A percentile compares a stretch with the other conserved stretches of the same genome.
phyloP scores from a whole-genome alignment of 2,113 vertebrate species.

The Chlamydotis undulata region DNA sequence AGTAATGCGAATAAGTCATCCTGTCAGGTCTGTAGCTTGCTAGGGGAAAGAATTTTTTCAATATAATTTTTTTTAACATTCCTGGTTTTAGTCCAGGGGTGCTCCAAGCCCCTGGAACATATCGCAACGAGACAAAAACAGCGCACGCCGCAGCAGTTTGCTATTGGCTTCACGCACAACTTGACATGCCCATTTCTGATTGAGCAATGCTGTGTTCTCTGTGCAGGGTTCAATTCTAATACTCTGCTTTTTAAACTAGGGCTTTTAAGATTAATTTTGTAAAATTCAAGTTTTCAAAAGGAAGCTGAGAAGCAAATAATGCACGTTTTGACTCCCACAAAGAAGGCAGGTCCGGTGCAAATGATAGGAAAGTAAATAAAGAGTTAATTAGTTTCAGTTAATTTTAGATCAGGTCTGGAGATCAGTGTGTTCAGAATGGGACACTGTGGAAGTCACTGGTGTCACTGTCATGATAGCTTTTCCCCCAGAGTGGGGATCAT shows the following conservation, averaged over 20 bases:
- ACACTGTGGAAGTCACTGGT: background rate
- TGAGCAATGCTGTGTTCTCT: background rate
- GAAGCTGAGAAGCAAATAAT: background rate
- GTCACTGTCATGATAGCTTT: background rate
- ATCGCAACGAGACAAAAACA: background rate
- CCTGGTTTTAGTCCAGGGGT: background rate
- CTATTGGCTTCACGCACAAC: background rate
- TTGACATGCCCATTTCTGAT: background rate
- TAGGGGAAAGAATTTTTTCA: background rate
- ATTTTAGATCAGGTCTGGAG: slow-evolving; percentile 6
- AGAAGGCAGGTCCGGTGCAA: background rate
- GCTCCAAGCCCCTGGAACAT: background rate
- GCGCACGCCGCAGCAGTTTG: background rate
- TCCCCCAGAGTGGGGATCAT: background rate
- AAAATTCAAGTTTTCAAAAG: background rate
- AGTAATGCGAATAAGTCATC: background rate
- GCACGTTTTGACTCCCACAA: background rate
- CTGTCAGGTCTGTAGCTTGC: background rate
- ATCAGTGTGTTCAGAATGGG: background rate
- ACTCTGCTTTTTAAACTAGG: background rate
- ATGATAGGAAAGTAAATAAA: background rate
- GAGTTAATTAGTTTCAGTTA: background rate
- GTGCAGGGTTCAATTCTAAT: background rate
- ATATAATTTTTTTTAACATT: background rate
- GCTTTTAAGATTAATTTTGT: background rate